Evolutionary conservation across 2,797 vertebrate species (phyloP).

Genomic region (Peromyscus melanophrys): DNA sequence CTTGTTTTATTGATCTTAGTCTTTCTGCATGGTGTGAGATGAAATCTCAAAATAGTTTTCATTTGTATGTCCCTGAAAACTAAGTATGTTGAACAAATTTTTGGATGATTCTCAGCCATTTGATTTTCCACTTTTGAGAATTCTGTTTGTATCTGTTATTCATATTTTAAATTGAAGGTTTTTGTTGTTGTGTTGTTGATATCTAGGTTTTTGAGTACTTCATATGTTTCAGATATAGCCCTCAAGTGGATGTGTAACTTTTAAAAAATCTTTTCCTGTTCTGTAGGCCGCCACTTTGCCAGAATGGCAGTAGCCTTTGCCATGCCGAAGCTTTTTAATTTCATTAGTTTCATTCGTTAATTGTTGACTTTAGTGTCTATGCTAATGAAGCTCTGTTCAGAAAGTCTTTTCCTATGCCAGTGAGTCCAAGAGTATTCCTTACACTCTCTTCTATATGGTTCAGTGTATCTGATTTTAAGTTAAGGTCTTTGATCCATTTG

Average conservation of each 20-base stretch:
- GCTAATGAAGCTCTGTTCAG: not conserved
- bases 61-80: not conserved
- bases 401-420: not conserved
- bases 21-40: not conserved
- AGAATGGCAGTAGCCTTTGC: not conserved
- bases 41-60: not conserved
- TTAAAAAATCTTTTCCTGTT: not conserved
- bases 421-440: not conserved
- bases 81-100: not conserved
- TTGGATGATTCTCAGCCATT: not conserved
- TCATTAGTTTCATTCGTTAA: not conserved
- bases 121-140: not conserved
- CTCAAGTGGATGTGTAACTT: not conserved
- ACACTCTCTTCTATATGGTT: not conserved
- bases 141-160: not conserved
- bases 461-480: not conserved
- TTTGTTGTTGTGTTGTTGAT: not conserved
- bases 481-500: not conserved
- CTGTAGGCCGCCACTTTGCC: not conserved
- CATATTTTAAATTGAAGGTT: no score
- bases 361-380: not conserved
- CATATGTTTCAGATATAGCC: not conserved
- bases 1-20: not conserved
- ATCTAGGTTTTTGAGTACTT: not conserved
- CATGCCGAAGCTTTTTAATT: not conserved